These are phyloP conservation scores for Euplagia quadripunctaria DNA, from an alignment of 2,888 invertebrate species.

Conservation along the genomic window DNA sequence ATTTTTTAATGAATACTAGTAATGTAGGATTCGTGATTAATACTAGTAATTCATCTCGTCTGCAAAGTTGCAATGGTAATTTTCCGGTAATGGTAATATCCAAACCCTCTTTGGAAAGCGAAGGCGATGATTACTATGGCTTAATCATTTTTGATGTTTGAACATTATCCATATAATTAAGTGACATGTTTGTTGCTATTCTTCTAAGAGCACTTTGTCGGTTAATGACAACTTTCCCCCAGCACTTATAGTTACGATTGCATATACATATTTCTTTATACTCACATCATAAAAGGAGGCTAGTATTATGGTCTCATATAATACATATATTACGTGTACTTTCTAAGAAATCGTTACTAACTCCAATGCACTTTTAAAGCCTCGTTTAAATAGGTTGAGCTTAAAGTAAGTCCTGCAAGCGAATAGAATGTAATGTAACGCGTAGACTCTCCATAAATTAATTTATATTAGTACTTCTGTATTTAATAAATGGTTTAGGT, in stretches of 20 bases:
- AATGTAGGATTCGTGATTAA: too few species aligned
- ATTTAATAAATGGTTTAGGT: too few species aligned
- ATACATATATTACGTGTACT: too few species aligned
- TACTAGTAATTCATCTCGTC: too few species aligned
- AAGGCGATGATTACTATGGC: neutral
- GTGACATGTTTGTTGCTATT: slow-evolving; percentile 2
- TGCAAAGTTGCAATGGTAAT: too few species aligned
- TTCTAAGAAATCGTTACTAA: neutral
- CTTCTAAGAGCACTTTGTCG: slow-evolving; percentile 14
- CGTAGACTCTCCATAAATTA: too few species aligned
- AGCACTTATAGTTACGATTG: slow-evolving; percentile 16
- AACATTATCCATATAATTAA: neutral
- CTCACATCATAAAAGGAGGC: slow-evolving; percentile 7
- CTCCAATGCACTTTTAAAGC: neutral
- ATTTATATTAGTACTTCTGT: too few species aligned
- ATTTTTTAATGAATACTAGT: too few species aligned
- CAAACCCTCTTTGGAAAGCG: too few species aligned
- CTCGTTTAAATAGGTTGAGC: neutral
- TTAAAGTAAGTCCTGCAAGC: too few species aligned
- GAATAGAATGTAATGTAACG: too few species aligned
- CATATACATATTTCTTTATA: neutral
- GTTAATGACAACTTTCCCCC: slow-evolving; percentile 30
- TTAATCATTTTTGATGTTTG: neutral
- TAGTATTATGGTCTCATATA: slow-evolving; percentile 2
- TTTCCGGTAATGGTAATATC: too few species aligned